Evolutionary conservation across 2,888 invertebrate species (phyloP), one percentile per base, ranked within the genome.

Genomic region (Ophioninae sp.): DNA sequence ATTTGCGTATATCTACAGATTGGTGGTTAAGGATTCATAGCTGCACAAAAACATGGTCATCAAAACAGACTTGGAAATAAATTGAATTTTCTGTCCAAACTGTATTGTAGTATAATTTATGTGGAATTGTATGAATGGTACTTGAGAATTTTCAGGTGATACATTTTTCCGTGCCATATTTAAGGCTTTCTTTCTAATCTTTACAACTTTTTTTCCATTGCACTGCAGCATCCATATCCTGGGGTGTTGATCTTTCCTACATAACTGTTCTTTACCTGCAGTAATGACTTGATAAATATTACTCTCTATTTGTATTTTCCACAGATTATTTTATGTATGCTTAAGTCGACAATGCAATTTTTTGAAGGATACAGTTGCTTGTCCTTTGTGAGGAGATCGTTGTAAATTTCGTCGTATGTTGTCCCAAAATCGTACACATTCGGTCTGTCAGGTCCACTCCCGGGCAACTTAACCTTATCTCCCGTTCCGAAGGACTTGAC

Each of bases 341-440:
- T 50, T 50, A 17, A 13, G 5, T 5, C 50, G 50, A 17, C 5
- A 50, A 50, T 50, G 17, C 13, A 17, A 50, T 50, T 5, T 50
- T 50, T 50, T 79, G n/a, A 86, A 94, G 95, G 95, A 95, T 96
- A 97, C 97, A 98, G 96, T 90, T 96, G 95, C 93, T 97, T 97
- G 92, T 99, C 99, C 94, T 99, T 99, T 82, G 95, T 94, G 88
- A 96, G 92, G 83, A 99, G 94, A 93, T 99, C 99, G 91, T 97
- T 96, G 92, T 99, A 99, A 93, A 99, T 99, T 89, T 97, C 96
- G 88, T 99, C 99, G 91, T 99, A 99, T 0, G 98, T 96, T 21
- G 97, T 96, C 76, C 97, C 98, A 94, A 99, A 99, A 91, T 99
- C 99, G 90, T 99, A 99, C 84, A 99, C 96, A 93, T 99, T 99